Conservation (phyloP, 2,797 vertebrate genomes). For the Lutjanus campechanus region DNA sequence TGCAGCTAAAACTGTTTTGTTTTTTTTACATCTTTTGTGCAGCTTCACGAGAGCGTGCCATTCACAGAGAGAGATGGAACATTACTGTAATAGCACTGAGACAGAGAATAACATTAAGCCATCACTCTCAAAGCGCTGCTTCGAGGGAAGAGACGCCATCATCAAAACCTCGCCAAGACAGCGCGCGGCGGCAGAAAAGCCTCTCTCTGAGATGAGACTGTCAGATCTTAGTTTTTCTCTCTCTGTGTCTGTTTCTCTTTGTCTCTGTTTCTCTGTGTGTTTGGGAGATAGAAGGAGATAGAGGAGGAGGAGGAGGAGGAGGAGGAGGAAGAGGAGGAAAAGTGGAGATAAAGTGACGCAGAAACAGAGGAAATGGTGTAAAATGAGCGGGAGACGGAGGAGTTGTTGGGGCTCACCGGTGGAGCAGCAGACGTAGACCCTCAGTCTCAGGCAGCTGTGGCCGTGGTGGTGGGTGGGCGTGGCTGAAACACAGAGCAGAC, state of each 20-base stretch:
- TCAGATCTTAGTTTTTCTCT: conserved; percentile 57
- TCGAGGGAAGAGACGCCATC: conserved; percentile 52
- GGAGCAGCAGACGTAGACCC: conserved; percentile 96
- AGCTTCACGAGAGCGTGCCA: conserved; percentile 42
- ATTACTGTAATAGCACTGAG: conserved; percentile 68
- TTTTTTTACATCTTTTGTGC: conserved; percentile 46
- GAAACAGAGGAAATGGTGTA: conserved; percentile 19
- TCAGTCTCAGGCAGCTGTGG: conserved; percentile 95
- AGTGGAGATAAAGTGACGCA: conserved; percentile 18
- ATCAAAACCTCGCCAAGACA: conserved; percentile 58
- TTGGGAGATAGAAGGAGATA: conserved; percentile 38
- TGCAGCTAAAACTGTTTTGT: conserved; percentile 30
- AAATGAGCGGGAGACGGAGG: background rate
- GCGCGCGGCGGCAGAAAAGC: conserved; percentile 31
- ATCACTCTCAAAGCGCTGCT: conserved; percentile 59
- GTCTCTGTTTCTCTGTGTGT: conserved; percentile 35
- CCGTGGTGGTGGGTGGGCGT: conserved; percentile 94
- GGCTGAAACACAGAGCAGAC: conserved; percentile 81
- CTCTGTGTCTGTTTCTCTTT: background rate
- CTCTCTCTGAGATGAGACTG: conserved; percentile 41
- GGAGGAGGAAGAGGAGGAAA: background rate
- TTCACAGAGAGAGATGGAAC: conserved; percentile 36
- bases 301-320: conserved; percentile 25
- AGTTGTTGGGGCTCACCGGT: conserved; percentile 87
- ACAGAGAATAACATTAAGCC: conserved; percentile 68